A percentile compares a stretch with the other conserved stretches of the same genome.
Conservation (phyloP, 2,113 vertebrate species). For the Shinisaurus crocodilurus region DNA sequence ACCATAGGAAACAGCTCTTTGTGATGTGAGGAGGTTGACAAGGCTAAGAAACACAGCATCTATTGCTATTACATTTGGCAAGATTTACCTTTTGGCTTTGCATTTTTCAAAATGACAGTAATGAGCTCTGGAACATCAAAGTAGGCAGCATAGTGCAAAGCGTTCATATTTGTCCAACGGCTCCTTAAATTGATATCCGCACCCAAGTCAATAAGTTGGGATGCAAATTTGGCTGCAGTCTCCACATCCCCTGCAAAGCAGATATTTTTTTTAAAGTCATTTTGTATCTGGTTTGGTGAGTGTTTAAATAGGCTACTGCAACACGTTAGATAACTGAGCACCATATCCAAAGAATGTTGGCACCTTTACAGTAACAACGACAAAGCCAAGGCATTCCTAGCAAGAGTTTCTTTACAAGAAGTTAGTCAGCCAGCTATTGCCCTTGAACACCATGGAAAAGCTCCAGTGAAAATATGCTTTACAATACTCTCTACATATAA, state of each 20-base stretch:
- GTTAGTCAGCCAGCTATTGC: neutral
- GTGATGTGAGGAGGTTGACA: neutral
- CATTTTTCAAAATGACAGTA: constrained; percentile 87
- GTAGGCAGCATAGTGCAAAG: constrained; percentile 97
- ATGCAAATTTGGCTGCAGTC: constrained; percentile 88
- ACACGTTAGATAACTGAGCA: neutral
- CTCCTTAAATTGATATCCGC: constrained; percentile 91
- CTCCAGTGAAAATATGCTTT: neutral
- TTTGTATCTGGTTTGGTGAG: neutral
- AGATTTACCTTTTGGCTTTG: constrained; percentile 89
- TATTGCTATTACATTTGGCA: neutral
- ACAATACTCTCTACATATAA: neutral
- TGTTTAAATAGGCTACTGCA: neutral
- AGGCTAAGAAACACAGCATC: neutral
- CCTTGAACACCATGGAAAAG: neutral
- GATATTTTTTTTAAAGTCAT: constrained; percentile 1
- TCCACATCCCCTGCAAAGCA: constrained; percentile 88
- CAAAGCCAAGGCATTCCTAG: neutral
- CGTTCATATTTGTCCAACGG: constrained; percentile 98
- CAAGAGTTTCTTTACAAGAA: neutral
- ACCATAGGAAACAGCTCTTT: neutral
- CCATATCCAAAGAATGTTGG: neutral
- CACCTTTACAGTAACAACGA: neutral
- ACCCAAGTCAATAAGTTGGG: constrained; percentile 87
- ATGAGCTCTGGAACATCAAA: constrained; percentile 96